Percentiles rank a stretch among this genome's conserved stretches.
Conservation (phyloP, 2,113 vertebrate species). For the Columba janthina region DNA sequence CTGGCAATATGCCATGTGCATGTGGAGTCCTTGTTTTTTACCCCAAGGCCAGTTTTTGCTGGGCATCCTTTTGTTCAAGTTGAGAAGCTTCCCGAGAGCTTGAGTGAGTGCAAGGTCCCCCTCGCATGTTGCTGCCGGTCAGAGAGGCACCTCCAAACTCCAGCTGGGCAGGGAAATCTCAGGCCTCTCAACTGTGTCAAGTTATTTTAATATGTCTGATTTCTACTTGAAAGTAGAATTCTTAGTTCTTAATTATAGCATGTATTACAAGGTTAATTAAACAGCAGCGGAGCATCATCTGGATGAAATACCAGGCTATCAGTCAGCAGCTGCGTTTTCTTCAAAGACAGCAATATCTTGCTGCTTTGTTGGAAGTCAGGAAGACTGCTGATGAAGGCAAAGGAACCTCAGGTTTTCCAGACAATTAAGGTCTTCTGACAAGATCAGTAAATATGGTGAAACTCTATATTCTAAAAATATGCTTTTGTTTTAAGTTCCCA, state of each 20-base stretch:
- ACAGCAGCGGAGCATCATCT: conserved; percentile 18
- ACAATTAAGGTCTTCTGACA: conserved; percentile 34
- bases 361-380: background rate
- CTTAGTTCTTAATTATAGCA: background rate
- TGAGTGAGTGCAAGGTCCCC: background rate
- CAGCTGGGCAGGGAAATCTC: background rate
- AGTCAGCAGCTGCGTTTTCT: background rate
- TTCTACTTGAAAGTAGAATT: background rate
- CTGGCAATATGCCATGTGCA: background rate
- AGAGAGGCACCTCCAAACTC: background rate
- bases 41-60: background rate
- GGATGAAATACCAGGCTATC: background rate
- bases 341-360: background rate
- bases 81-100: background rate
- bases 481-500: conserved; percentile 57
- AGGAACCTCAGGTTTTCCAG: conserved; percentile 37
- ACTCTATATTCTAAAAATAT: conserved; percentile 37
- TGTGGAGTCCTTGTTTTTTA: background rate
- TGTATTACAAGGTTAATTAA: background rate
- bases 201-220: background rate
- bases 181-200: background rate
- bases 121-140: background rate
- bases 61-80: background rate
- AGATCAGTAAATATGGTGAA: conserved; percentile 49
- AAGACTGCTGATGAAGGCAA: background rate